phyloP scores from a whole-genome alignment of 2,113 vertebrate species.

The Struthidea cinerea region DNA sequence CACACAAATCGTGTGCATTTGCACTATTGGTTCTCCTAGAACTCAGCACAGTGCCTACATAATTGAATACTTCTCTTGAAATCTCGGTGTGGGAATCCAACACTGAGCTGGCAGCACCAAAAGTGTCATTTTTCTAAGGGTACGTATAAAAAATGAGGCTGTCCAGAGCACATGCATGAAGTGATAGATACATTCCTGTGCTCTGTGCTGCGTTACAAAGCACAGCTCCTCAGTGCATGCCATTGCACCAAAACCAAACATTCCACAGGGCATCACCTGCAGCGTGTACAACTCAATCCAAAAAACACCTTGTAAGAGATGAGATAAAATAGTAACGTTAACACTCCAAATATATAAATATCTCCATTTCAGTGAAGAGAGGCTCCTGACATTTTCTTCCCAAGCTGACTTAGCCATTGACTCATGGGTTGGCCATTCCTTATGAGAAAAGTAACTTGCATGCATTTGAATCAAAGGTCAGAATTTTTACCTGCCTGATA shows the following conservation, averaged over 20 bases:
- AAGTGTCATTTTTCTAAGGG: not conserved
- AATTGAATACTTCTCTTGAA: not conserved
- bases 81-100: not conserved
- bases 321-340: not conserved
- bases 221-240: not conserved
- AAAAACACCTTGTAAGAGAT: not conserved
- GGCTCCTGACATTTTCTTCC: not conserved
- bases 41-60: not conserved
- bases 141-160: not conserved
- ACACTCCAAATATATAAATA: not conserved
- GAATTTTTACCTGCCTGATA: not conserved
- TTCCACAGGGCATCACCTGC: not conserved
- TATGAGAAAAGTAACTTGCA: not conserved
- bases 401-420: not conserved
- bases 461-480: not conserved
- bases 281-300: not conserved
- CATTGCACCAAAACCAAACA: not conserved
- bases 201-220: not conserved
- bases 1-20: not conserved
- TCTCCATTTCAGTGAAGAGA: not conserved
- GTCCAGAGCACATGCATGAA: not conserved
- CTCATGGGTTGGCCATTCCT: not conserved
- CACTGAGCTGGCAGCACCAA: not conserved
- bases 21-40: not conserved
- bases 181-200: not conserved